These are phyloP conservation scores for Lissonota sp. DNA, from an alignment of 2,888 invertebrate species.

Conservation along the genomic window DNA sequence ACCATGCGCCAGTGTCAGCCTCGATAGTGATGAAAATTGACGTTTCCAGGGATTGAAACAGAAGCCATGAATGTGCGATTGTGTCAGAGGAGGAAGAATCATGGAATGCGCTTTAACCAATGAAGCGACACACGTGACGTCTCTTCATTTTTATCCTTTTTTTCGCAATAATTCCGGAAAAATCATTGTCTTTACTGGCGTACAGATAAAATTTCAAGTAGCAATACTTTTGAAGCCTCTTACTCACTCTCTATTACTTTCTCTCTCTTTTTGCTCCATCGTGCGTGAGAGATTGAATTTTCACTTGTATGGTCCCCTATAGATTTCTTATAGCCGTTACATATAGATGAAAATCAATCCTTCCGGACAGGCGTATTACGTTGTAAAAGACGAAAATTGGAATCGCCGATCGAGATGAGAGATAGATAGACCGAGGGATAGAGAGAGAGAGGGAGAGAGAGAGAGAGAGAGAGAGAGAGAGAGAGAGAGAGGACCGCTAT, in stretches of 20 bases:
- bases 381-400: conserved; percentile 38
- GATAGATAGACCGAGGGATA: conserved; percentile 16
- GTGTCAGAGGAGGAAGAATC: not conserved
- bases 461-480: not conserved
- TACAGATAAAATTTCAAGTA: not conserved
- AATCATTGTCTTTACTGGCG: not conserved
- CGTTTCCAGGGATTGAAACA: conserved; percentile 12
- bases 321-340: not conserved
- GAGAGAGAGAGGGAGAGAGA: conserved; percentile 16
- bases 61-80: conserved; percentile 3
- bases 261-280: no score
- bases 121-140: not conserved
- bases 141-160: no score
- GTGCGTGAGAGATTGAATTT: conserved; percentile 14
- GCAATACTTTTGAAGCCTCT: not conserved
- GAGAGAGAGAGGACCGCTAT: conserved; percentile 12
- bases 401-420: conserved; percentile 1
- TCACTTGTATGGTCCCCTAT: not conserved
- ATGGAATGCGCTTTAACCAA: not conserved
- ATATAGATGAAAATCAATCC: conserved; percentile 1
- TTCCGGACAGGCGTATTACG: conserved; percentile 25
- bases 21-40: conserved; percentile 39
- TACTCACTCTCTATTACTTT: no score
- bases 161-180: not conserved
- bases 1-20: conserved; percentile 6